Evolutionary conservation across 64 coral and sea anemone genomes (phyloP).

Genomic region (Anthopleura sola): DNA sequence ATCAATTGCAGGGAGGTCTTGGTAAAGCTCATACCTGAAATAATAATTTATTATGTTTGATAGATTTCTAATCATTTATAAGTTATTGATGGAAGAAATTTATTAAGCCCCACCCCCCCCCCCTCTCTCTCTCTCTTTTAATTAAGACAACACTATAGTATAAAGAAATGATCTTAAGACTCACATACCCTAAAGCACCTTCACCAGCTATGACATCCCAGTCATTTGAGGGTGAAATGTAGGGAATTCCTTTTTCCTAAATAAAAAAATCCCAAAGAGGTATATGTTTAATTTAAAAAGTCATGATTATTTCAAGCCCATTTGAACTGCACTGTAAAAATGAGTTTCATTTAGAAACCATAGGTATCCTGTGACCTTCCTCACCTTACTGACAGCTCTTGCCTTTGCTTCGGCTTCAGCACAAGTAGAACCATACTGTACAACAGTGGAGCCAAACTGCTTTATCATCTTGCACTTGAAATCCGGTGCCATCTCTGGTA

Average conservation of each 20-base stretch:
- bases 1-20: slow-evolving; percentile 87
- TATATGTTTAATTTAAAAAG: too few species aligned
- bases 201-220: slow-evolving; percentile 71
- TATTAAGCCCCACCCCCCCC: too few species aligned
- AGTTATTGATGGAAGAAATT: too few species aligned
- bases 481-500: not conserved
- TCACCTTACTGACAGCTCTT: not conserved
- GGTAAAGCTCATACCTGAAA: slow-evolving; percentile 68
- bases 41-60: not conserved
- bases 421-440: not conserved
- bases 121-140: too few species aligned
- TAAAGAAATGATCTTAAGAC: too few species aligned
- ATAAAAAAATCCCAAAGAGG: not conserved
- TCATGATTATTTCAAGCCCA: too few species aligned
- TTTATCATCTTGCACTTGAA: not conserved
- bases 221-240: slow-evolving; percentile 89
- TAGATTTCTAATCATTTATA: too few species aligned
- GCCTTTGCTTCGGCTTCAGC: slow-evolving; percentile 10
- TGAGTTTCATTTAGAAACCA: too few species aligned
- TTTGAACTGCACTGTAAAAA: too few species aligned
- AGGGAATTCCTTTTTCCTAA: slow-evolving; percentile 45
- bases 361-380: too few species aligned
- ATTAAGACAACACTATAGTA: too few species aligned
- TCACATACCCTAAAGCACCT: slow-evolving; percentile 67
- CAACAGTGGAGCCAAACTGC: slow-evolving; percentile 2